Conservation (phyloP, 2,888 invertebrate species). For the Tortrix viridana region DNA sequence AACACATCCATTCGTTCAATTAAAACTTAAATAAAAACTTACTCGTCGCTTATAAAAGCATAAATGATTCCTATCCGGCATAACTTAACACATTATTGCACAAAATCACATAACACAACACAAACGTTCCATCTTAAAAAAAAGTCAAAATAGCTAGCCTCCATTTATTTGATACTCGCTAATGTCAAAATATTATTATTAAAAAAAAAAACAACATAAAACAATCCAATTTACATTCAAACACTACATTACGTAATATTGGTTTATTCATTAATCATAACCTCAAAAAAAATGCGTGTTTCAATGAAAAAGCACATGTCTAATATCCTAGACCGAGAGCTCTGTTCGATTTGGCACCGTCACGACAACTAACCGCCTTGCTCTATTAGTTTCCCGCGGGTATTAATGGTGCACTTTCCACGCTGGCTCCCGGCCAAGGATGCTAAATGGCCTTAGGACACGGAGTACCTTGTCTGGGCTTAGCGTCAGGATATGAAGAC, state of each 20-base stretch:
- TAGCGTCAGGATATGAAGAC: not conserved
- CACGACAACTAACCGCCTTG: constrained; percentile 53
- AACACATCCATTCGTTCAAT: not conserved
- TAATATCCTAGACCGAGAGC: constrained; percentile 7
- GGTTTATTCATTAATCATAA: too few relatives aligned
- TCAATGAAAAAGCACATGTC: constrained; percentile 7
- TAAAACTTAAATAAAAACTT: constrained; percentile 48
- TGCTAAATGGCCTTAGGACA: constrained; percentile 34
- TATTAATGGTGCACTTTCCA: constrained; percentile 46
- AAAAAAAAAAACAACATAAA: not conserved
- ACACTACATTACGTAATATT: not conserved
- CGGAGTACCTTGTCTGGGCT: not conserved
- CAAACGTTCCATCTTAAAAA: not conserved
- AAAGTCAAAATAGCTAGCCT: not conserved
- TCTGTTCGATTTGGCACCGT: constrained; percentile 36
- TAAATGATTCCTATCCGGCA: constrained; percentile 74
- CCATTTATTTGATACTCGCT: not conserved
- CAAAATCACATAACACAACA: constrained; percentile 3
- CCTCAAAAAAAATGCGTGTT: not conserved
- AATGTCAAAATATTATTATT: not conserved
- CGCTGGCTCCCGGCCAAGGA: constrained; percentile 51
- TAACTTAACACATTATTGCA: constrained; percentile 43
- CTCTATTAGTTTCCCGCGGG: constrained; percentile 52
- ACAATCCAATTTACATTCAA: not conserved
- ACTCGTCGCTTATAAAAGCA: constrained; percentile 62